A percentile compares a stretch with the other conserved stretches of the same genome.
phyloP scores from a whole-genome alignment of 2,888 invertebrate genomes.

The Tanypteryx hageni region DNA sequence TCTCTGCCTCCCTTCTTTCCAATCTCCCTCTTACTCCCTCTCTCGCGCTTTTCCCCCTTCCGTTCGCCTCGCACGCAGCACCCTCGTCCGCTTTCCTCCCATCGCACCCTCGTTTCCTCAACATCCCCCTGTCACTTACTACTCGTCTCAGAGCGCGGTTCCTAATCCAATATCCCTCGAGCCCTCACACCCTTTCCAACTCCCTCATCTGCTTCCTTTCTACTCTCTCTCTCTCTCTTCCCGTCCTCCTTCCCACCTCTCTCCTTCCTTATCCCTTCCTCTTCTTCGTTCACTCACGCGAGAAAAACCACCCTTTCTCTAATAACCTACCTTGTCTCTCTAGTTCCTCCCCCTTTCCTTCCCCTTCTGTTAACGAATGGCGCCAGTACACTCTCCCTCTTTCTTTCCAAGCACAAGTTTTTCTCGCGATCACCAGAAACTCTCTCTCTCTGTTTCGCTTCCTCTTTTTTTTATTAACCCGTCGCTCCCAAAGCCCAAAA shows the following conservation, averaged over 20 bases:
- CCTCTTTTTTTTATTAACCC: background rate
- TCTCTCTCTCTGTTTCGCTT: background rate
- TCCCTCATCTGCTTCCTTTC: too few relatives aligned
- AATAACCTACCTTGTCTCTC: background rate
- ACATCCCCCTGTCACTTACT: constrained; percentile 16
- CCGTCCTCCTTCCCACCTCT: too few relatives aligned
- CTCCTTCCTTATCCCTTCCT: background rate
- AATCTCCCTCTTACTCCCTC: background rate
- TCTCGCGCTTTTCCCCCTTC: too few relatives aligned
- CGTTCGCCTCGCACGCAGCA: too few relatives aligned
- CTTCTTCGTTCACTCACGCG: background rate
- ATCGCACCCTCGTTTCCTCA: background rate
- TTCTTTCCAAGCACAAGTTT: background rate
- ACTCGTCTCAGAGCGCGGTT: background rate
- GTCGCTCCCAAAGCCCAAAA: background rate
- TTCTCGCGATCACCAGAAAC: background rate
- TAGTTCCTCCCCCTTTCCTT: background rate
- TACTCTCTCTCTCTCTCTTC: too few relatives aligned
- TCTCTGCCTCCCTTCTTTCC: background rate
- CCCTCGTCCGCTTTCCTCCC: background rate
- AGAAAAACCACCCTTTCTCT: constrained; percentile 18
- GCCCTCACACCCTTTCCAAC: background rate
- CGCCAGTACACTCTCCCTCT: background rate
- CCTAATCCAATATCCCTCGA: constrained; percentile 20
- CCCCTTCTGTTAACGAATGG: constrained; percentile 4